Evolutionary conservation across 2,797 vertebrate species (phyloP), one percentile per base, ranked within the genome.

Genomic region (Gymnopithys bicolor): DNA sequence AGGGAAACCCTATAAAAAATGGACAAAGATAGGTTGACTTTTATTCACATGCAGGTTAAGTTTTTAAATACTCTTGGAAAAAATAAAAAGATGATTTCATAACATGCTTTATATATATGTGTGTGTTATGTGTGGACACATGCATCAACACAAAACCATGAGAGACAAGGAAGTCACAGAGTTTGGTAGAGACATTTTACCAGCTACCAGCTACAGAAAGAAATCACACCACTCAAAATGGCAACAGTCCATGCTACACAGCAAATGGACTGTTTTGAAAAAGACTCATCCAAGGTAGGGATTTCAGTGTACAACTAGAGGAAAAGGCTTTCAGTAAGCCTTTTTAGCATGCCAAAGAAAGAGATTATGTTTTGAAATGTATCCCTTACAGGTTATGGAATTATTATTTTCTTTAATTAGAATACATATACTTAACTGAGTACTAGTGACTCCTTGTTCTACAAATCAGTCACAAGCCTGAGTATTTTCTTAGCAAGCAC

Each of bases 1-100:
- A 95, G 98, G 98, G 92, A 99, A 99, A 96, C 99, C 99, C 99
- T 99, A 98, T 18, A 84, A 88, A 98, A 98, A 98, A 98, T 83
- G 97, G 98, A 98, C 97, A 98, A 93, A 97, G 68, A 94, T 6
- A 84, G 87, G 64, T 90, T 87, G 92, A 87, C 69, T 93, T 94
- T 24, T 59, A 80, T 81, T 64, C n/a, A 48, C 66, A 56, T 35
- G 63, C 89, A 89, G 64, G 45, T 82, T 80, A 82, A 77, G 46
- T 39, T 92, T 93, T 93, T 64, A 88, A 88, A 66, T 76, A 67
- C 23, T 86, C 49, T 41, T 79, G 79, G 91, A 75, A 90, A 90
- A 84, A 30, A 43, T 53, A 30, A 37, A 60, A 48, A 52, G 37
- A 71, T 52, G 3, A 76, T 66, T 82, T 70, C 35, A 69, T 41